These are phyloP conservation scores for Brachionus rubens DNA, from an alignment of 1,140 invertebrate genomes.

Conservation along the genomic window DNA sequence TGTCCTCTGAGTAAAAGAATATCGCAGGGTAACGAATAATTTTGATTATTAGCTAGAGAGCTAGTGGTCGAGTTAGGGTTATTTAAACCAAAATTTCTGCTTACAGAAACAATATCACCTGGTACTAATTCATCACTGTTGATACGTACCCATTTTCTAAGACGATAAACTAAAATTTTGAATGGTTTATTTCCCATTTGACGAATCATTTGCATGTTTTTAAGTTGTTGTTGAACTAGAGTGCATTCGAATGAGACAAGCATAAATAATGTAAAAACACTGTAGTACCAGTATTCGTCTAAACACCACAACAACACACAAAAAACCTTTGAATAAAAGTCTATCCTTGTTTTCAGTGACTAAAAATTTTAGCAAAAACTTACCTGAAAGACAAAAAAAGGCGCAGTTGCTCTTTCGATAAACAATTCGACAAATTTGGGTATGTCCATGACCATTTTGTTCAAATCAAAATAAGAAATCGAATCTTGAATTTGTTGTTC, in stretches of 20 bases:
- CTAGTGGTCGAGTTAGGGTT: neutral
- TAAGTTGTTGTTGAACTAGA: slow-evolving; percentile 91
- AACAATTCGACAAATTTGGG: slow-evolving; percentile 95
- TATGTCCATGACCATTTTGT: slow-evolving; percentile 81
- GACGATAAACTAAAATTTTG: slow-evolving; percentile 76
- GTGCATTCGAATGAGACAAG: slow-evolving; percentile 95
- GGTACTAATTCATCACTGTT: slow-evolving; percentile 83
- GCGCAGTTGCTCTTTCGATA: slow-evolving; percentile 92
- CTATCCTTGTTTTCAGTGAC: neutral
- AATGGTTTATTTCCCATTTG: slow-evolving; percentile 98
- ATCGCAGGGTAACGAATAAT: slow-evolving; percentile 80
- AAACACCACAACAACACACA: slow-evolving; percentile 97
- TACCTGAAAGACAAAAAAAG: slow-evolving; percentile 91
- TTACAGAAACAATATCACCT: slow-evolving; percentile 92
- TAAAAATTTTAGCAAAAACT: neutral
- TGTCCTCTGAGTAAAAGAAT: slow-evolving; percentile 85
- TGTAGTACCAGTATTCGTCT: slow-evolving; percentile 96
- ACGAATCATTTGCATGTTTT: slow-evolving; percentile 98
- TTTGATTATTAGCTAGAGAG: neutral
- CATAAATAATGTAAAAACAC: slow-evolving; percentile 94
- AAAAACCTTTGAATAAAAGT: slow-evolving; percentile 63
- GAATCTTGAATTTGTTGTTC: slow-evolving; percentile 73
- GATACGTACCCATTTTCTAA: slow-evolving; percentile 83
- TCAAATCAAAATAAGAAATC: slow-evolving; percentile 79
- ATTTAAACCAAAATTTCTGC: slow-evolving; percentile 49